These are phyloP conservation scores for Leuciscus idus DNA, from an alignment of 2,113 vertebrate genomes.

Conservation along the genomic window DNA sequence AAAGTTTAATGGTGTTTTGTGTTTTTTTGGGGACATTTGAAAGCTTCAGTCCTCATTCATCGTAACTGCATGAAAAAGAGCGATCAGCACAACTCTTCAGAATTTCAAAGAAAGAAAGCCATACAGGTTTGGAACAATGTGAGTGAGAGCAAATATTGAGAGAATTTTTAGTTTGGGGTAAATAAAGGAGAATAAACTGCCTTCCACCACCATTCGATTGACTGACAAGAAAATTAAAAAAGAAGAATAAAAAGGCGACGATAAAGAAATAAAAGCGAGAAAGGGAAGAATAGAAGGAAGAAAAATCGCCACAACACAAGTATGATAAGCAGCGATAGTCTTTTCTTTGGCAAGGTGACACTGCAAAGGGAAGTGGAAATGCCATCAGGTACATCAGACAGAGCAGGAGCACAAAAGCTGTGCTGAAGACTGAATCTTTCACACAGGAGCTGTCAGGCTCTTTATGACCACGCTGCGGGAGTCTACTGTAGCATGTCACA, in stretches of 20 bases:
- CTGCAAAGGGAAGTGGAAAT: slow-evolving; percentile 62
- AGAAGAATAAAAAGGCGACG: slow-evolving; percentile 32
- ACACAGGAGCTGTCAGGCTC: slow-evolving; percentile 63
- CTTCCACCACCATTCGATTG: slow-evolving; percentile 15
- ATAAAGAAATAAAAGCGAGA: background rate
- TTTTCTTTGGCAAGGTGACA: slow-evolving; percentile 63
- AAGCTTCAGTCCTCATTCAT: background rate
- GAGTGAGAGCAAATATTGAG: background rate
- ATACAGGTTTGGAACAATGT: background rate
- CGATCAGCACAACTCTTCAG: background rate
- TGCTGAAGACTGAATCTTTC: slow-evolving; percentile 53
- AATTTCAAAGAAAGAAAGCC: background rate
- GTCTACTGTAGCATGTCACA: slow-evolving; percentile 72
- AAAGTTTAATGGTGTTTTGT: background rate
- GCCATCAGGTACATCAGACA: slow-evolving; percentile 60
- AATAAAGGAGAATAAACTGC: slow-evolving; percentile 16
- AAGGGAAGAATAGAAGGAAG: slow-evolving; percentile 5
- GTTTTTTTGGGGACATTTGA: background rate
- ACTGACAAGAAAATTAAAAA: slow-evolving; percentile 33
- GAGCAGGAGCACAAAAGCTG: slow-evolving; percentile 36
- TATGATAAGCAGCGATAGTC: slow-evolving; percentile 52
- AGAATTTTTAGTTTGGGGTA: background rate
- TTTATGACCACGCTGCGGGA: slow-evolving; percentile 70
- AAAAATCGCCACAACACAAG: slow-evolving; percentile 37
- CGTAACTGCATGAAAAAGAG: background rate